These are phyloP conservation scores for Chrysolina oricalcia DNA, from an alignment of 2,888 invertebrate species.

Conservation along the genomic window DNA sequence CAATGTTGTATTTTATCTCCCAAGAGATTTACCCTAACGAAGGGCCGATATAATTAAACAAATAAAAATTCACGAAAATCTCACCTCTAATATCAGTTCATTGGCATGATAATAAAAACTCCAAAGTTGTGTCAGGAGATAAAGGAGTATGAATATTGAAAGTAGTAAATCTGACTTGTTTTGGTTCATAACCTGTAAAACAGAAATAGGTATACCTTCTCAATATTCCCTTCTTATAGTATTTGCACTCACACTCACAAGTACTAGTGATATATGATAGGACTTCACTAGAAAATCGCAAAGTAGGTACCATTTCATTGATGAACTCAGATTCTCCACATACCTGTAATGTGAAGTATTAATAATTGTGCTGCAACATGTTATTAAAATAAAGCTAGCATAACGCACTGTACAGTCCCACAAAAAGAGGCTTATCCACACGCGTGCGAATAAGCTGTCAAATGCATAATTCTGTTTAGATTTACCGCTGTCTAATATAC, in stretches of 20 bases:
- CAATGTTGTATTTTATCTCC: too few species aligned
- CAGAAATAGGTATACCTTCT: background rate
- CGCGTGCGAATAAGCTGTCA: too few species aligned
- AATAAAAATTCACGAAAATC: background rate
- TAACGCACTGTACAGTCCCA: too few species aligned
- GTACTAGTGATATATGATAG: background rate
- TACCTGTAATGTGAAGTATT: background rate
- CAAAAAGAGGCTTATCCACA: too few species aligned
- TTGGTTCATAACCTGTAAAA: background rate
- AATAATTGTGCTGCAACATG: too few species aligned
- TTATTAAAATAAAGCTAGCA: too few species aligned
- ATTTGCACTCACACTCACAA: background rate
- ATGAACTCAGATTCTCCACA: background rate
- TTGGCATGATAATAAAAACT: slow-evolving; percentile 10
- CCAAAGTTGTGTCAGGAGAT: background rate
- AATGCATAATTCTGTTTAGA: too few species aligned
- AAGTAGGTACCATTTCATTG: background rate
- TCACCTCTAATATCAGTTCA: background rate
- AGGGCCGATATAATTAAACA: background rate
- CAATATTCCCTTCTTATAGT: background rate
- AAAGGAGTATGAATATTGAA: background rate
- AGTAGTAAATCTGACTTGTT: background rate
- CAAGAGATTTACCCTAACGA: background rate
- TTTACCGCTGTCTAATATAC: too few species aligned
- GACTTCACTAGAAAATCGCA: slow-evolving; percentile 2